Conservation (phyloP, 2,113 vertebrate genomes). For the Myotis lucifugus region DNA sequence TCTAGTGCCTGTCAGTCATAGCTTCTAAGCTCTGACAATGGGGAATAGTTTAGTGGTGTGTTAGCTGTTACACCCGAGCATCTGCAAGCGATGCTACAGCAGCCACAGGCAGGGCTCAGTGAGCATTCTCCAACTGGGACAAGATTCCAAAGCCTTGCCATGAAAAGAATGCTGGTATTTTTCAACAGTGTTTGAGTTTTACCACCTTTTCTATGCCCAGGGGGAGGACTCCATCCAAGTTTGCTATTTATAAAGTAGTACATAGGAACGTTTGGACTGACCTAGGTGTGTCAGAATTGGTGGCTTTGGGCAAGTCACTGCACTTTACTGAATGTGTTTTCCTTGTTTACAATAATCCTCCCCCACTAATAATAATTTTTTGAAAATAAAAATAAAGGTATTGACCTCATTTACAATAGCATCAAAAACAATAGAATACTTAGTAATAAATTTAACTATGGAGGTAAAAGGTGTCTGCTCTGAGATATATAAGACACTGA, state of each 20-base stretch:
- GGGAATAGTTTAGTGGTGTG: neutral
- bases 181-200: neutral
- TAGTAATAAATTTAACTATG: neutral
- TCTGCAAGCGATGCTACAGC: neutral
- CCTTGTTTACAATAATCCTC: neutral
- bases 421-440: neutral
- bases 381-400: neutral
- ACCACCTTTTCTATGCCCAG: neutral
- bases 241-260: neutral
- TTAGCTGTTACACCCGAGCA: neutral
- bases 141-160: neutral
- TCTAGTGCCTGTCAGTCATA: neutral
- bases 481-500: neutral
- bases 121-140: neutral
- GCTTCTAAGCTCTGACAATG: neutral
- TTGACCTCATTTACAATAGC: neutral
- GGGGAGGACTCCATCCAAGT: neutral
- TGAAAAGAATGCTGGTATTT: neutral
- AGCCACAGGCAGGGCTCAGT: neutral
- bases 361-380: neutral
- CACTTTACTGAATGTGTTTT: neutral
- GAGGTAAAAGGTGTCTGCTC: neutral
- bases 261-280: neutral
- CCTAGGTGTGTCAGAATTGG: neutral
- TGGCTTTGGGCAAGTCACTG: neutral